A percentile compares a stretch with the other conserved stretches of the same genome.
phyloP scores from a whole-genome alignment of 2,113 vertebrate genomes.

The Mastomys coucha region DNA sequence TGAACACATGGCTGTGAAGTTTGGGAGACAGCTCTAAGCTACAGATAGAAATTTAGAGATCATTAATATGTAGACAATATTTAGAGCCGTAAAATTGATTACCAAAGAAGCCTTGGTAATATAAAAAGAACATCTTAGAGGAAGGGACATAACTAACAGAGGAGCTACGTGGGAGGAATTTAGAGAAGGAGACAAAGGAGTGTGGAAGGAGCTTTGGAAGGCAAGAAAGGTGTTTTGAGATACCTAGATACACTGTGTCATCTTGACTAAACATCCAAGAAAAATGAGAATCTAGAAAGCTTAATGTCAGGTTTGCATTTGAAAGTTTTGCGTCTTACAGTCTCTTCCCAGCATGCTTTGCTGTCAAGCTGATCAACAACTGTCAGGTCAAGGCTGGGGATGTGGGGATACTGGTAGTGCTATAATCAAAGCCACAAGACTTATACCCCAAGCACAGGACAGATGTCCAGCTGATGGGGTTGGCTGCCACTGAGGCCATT shows the following conservation, averaged over 20 bases:
- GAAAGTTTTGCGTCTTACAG: constrained; percentile 4
- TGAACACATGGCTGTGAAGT: neutral
- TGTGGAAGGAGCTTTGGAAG: neutral
- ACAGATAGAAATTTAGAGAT: neutral
- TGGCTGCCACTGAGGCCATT: neutral
- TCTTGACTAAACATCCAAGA: neutral
- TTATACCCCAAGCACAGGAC: neutral
- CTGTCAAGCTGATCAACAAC: neutral
- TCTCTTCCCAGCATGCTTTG: neutral
- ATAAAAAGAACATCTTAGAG: constrained; percentile 15
- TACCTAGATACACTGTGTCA: constrained; percentile 1
- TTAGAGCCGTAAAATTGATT: neutral
- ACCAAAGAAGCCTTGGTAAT: neutral
- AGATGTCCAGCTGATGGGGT: neutral
- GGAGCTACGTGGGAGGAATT: neutral
- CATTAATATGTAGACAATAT: neutral
- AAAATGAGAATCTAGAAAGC: neutral
- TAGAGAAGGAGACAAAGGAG: constrained; percentile 4
- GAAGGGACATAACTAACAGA: neutral
- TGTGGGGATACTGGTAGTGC: neutral
- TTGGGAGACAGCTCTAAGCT: neutral
- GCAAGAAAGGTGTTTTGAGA: constrained; percentile 41
- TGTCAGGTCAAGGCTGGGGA: neutral
- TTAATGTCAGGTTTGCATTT: neutral
- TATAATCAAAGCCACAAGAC: constrained; percentile 51